These are phyloP conservation scores for Lasius platythorax DNA, from an alignment of 2,888 invertebrate species.

Conservation along the genomic window DNA sequence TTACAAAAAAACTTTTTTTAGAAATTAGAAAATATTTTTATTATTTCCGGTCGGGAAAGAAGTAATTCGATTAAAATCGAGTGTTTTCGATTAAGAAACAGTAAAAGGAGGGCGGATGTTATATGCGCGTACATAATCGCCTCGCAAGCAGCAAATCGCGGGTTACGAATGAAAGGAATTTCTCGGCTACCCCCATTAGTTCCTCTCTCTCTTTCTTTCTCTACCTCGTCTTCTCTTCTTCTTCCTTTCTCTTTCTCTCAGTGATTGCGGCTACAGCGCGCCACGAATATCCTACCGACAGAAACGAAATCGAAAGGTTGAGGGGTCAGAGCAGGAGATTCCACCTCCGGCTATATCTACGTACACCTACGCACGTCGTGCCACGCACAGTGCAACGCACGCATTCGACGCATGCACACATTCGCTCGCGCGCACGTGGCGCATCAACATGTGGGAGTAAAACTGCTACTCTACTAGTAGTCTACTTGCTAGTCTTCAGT, in stretches of 20 bases:
- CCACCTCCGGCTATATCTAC: slow-evolving; percentile 60
- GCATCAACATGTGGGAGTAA: slow-evolving; percentile 12
- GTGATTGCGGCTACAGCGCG: slow-evolving; percentile 51
- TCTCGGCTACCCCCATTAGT: slow-evolving; percentile 72
- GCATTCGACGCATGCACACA: neutral
- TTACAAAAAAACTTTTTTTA: neutral
- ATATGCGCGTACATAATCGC: slow-evolving; percentile 64
- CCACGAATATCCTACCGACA: slow-evolving; percentile 59
- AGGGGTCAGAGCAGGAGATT: slow-evolving; percentile 67
- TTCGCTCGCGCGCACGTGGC: neutral
- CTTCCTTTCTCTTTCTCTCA: slow-evolving; percentile 17
- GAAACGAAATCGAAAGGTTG: slow-evolving; percentile 74
- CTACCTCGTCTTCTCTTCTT: neutral
- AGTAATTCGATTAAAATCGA: neutral
- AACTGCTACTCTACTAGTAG: neutral
- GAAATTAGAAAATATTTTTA: neutral
- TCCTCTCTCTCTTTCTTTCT: slow-evolving; percentile 28
- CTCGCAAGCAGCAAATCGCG: slow-evolving; percentile 70
- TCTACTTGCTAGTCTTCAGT: neutral
- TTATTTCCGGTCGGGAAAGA: neutral
- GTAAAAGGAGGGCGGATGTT: slow-evolving; percentile 27
- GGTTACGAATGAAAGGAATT: slow-evolving; percentile 73
- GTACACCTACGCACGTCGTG: slow-evolving; percentile 47
- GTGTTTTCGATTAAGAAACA: neutral
- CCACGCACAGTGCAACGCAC: slow-evolving; percentile 9